Evolutionary conservation across 1,140 invertebrate species (phyloP).

Genomic region (Chironomus striatipennis): DNA sequence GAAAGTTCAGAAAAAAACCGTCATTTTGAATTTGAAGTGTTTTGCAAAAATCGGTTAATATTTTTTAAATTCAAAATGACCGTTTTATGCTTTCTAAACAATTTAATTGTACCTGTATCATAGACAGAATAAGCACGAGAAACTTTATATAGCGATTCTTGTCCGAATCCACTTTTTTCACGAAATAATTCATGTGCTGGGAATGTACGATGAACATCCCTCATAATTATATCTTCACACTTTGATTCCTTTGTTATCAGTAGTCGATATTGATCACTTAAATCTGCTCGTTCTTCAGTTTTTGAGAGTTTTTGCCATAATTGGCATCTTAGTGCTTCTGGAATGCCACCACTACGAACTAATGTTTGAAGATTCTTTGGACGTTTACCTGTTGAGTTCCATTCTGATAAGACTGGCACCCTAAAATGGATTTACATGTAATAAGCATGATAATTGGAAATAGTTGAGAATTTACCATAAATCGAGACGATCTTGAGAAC

Average conservation of each 20-base stretch:
- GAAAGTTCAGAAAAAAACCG: no score
- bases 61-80: no score
- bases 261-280: conserved; percentile 86
- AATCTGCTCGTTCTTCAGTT: conserved; percentile 68
- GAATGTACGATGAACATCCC: conserved; percentile 97
- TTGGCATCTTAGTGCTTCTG: conserved; percentile 91
- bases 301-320: conserved; percentile 94
- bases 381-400: conserved; percentile 56
- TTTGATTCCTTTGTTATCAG: conserved; percentile 71
- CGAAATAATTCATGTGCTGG: conserved; percentile 98
- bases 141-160: conserved; percentile 91
- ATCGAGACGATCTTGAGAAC: conserved; percentile 81
- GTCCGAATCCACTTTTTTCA: conserved; percentile 78
- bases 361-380: conserved; percentile 68
- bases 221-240: conserved; percentile 85
- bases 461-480: conserved; percentile 60
- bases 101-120: conserved; percentile 57
- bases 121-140: conserved; percentile 96
- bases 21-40: no score
- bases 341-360: conserved; percentile 76
- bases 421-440: no score
- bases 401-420: conserved; percentile 81
- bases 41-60: no score
- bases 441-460: no score
- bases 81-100: no score